phyloP scores from a whole-genome alignment of 1,140 invertebrate species.

The Drosophila nigromelanica region DNA sequence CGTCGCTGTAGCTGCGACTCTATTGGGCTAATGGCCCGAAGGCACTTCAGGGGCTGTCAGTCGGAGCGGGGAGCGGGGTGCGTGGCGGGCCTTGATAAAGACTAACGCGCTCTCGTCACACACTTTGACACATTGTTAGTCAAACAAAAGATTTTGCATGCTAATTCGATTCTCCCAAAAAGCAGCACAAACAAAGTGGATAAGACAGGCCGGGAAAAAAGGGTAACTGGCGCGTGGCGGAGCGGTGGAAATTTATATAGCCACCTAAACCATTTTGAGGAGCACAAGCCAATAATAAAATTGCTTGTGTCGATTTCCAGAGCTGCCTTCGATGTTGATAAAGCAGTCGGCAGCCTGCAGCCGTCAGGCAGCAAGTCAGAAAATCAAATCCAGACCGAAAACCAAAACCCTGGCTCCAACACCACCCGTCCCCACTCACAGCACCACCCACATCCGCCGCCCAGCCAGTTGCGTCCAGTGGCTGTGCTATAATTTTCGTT shows the following conservation, averaged over 20 bases:
- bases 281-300: constrained; percentile 72
- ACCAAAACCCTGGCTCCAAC: not conserved
- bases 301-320: constrained; percentile 60
- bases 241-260: constrained; percentile 14
- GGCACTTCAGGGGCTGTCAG: constrained; percentile 10
- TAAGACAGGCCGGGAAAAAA: constrained; percentile 6
- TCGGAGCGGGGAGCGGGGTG: not conserved
- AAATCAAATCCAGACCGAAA: constrained; percentile 42
- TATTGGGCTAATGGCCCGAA: constrained; percentile 38
- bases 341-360: constrained; percentile 34
- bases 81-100: constrained; percentile 59
- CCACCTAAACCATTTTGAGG: constrained; percentile 29
- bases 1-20: constrained; percentile 15
- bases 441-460: constrained; percentile 9
- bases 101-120: constrained; percentile 75
- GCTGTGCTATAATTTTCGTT: constrained; percentile 69
- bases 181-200: constrained; percentile 45
- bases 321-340: constrained; percentile 62
- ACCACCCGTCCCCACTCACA: not conserved
- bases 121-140: constrained; percentile 82
- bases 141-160: constrained; percentile 83
- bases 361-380: constrained; percentile 15
- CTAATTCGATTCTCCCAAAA: constrained; percentile 71
- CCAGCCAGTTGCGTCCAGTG: constrained; percentile 28
- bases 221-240: not conserved